Evolutionary conservation across 1,140 invertebrate species (phyloP).

Genomic region (Zaprionus africanus): DNA sequence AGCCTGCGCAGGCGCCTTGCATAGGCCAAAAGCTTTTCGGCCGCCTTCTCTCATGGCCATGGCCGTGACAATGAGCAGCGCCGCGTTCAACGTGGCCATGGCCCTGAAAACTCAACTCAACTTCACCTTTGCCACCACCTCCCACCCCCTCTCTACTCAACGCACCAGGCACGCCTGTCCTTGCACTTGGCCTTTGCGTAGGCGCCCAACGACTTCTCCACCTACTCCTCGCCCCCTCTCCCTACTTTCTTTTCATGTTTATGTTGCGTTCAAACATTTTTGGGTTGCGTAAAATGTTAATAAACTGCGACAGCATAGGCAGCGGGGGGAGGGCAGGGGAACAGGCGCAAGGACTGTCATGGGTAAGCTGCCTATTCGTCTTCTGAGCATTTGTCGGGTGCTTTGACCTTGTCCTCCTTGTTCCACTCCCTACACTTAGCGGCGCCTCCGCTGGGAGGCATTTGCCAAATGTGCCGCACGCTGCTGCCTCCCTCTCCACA

Average conservation of each 20-base stretch:
- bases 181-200: constrained; percentile 80
- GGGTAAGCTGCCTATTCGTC: constrained; percentile 43
- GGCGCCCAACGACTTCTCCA: constrained; percentile 33
- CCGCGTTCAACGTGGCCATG: constrained; percentile 51
- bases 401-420: constrained; percentile 75
- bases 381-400: constrained; percentile 62
- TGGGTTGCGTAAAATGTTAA: constrained; percentile 71
- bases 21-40: constrained; percentile 64
- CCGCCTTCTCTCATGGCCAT: constrained; percentile 71
- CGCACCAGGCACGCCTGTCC: constrained; percentile 48
- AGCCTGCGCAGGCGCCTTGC: constrained; percentile 37
- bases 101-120: constrained; percentile 53
- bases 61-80: constrained; percentile 65
- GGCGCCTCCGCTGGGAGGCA: constrained; percentile 62
- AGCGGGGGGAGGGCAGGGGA: constrained; percentile 9
- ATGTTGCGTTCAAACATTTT: constrained; percentile 48
- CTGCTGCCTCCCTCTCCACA: constrained; percentile 47
- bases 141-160: background rate
- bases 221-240: background rate
- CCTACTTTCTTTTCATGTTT: constrained; percentile 40
- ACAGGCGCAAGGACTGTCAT: background rate
- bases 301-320: constrained; percentile 60
- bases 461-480: constrained; percentile 79
- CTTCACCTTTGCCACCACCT: background rate
- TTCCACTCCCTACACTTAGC: constrained; percentile 7